Percentiles rank a stretch among this genome's conserved stretches.
phyloP scores from a whole-genome alignment of 1,140 invertebrate species.

The Galleria mellonella region DNA sequence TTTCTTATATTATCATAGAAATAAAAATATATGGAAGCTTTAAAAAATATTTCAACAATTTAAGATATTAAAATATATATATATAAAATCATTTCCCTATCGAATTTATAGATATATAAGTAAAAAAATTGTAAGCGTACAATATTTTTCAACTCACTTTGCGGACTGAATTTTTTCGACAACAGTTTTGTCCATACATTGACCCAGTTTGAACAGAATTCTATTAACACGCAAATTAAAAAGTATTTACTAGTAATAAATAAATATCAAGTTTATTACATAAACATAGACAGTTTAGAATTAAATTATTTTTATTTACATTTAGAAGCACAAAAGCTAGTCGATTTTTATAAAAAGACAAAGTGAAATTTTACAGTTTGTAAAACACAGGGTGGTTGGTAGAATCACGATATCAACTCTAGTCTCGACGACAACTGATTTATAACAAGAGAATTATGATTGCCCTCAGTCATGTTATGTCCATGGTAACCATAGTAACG shows the following conservation, averaged over 20 bases:
- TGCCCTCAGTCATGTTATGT: constrained; percentile 31
- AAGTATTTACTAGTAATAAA: background rate
- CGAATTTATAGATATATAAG: too few relatives aligned
- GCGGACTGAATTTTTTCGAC: constrained; percentile 39
- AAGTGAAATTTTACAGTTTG: background rate
- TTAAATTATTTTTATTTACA: too few relatives aligned
- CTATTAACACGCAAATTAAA: background rate
- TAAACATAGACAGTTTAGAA: too few relatives aligned
- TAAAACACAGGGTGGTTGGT: background rate
- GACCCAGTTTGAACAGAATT: constrained; percentile 51
- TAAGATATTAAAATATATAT: too few relatives aligned
- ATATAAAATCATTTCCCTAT: too few relatives aligned
- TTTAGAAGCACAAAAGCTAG: too few relatives aligned
- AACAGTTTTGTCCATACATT: constrained; percentile 65
- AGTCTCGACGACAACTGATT: constrained; percentile 19
- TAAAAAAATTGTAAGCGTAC: too few relatives aligned
- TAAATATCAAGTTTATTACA: background rate
- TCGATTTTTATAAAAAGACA: background rate
- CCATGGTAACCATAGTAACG: constrained; percentile 38
- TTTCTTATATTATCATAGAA: too few relatives aligned
- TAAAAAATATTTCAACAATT: too few relatives aligned
- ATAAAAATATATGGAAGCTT: too few relatives aligned
- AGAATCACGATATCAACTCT: background rate
- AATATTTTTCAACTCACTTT: constrained; percentile 47
- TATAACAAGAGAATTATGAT: constrained; percentile 23